Evolutionary conservation across 2,113 vertebrate species (phyloP), one percentile per base, ranked within the genome.

Genomic region (Loxodonta africana): DNA sequence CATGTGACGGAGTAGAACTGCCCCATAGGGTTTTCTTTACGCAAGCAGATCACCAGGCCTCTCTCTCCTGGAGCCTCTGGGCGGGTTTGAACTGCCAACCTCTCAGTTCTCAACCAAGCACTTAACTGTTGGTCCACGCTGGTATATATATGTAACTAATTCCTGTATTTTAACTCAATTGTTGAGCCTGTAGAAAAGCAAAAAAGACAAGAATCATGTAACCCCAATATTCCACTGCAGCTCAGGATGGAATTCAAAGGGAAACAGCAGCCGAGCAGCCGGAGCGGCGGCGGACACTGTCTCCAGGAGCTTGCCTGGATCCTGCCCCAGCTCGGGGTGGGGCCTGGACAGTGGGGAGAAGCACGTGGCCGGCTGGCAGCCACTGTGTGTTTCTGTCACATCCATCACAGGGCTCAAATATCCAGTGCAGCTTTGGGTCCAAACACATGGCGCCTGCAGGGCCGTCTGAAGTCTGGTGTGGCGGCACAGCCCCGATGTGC

Each of bases 321-420:
- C 53, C 53, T 4, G 53, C 90, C 90, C 74, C 44, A 26, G 44
- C 65, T 51, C 67, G 1, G 69, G 91, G 96, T 91, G 57, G 69
- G 2, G 60, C 33, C 53, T 57, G 11, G 53, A 57, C 5, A 1
- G 30, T 83, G 90, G 88, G 1, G 28, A 46, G 78, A 90, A 65
- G 48, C 85, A 83, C 0, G 73, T 41, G 30, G 91, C 17, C 7
- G 4, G 53, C 95, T 53, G 95, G 96, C 96, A 91, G 85, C 37
- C 18, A 71, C 94, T 63, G 51, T 80, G 41, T 83, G 85, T 97
- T 85, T 86, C 37, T 94, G n/a, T 62, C 95, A 26, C 94, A 74
- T 88, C 88, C 57, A 0, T 92, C 17, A 14, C 86, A 12, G 85
- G 93, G 60, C 89, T 69, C 92, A 80, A 18, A 30, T 57, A 37